These are phyloP conservation scores for Palythoa grandiflora DNA, from an alignment of 92 coral and sea anemone species.

Conservation along the genomic window DNA sequence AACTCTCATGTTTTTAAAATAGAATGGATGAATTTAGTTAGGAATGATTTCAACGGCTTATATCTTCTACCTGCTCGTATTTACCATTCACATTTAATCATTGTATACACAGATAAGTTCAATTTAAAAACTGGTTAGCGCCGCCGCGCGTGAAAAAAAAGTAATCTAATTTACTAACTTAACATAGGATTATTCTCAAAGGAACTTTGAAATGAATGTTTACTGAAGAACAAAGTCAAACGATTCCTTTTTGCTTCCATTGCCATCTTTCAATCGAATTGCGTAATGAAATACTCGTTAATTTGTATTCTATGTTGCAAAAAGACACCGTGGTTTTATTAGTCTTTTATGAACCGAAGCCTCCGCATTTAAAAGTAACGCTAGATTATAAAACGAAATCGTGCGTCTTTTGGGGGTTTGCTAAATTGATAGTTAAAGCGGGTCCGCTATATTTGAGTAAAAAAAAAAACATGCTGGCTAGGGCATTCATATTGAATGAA, in stretches of 20 bases:
- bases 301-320: slow-evolving; percentile 34
- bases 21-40: background rate
- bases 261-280: slow-evolving; percentile 25
- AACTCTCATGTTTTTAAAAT: too few relatives aligned
- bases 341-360: background rate
- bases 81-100: slow-evolving; percentile 25
- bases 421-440: background rate
- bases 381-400: background rate
- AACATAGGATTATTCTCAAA: slow-evolving; percentile 46
- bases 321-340: slow-evolving; percentile 1
- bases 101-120: slow-evolving; percentile 33
- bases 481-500: slow-evolving; percentile 25
- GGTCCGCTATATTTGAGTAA: background rate
- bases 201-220: slow-evolving; percentile 51
- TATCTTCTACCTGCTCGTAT: background rate
- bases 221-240: slow-evolving; percentile 43
- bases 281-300: slow-evolving; percentile 45
- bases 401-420: slow-evolving; percentile 7
- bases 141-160: slow-evolving; percentile 17
- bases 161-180: slow-evolving; percentile 24
- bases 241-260: slow-evolving; percentile 28
- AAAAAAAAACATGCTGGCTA: slow-evolving; percentile 9
- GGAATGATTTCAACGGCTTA: background rate
- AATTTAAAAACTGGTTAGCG: slow-evolving; percentile 28
- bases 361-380: background rate